phyloP scores from a whole-genome alignment of 30 jellyfish, hydroid and myxozoan species.

The Pelagia noctiluca region DNA sequence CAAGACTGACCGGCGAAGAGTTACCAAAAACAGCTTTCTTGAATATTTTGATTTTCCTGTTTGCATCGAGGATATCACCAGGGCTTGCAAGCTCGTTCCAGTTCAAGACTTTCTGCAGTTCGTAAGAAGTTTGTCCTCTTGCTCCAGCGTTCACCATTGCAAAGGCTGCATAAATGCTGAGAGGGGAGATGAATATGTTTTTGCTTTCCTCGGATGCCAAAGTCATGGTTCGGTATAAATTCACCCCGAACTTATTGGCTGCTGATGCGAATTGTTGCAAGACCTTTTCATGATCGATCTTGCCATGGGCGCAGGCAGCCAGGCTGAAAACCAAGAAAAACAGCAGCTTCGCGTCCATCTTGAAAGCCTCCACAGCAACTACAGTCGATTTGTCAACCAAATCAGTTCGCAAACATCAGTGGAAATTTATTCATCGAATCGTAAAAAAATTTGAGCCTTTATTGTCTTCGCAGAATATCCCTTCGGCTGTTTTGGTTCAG shows the following conservation, averaged over 20 bases:
- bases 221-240: slow-evolving; percentile 44
- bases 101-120: slow-evolving; percentile 50
- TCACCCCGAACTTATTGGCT: slow-evolving; percentile 64
- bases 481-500: neutral
- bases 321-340: neutral
- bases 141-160: slow-evolving; percentile 70
- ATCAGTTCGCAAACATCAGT: too few relatives aligned
- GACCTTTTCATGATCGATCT: neutral
- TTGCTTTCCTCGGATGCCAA: slow-evolving; percentile 46
- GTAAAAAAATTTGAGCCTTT: too few relatives aligned
- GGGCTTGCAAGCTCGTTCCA: slow-evolving; percentile 47
- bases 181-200: slow-evolving; percentile 56
- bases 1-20: slow-evolving; percentile 42
- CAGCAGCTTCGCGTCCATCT: neutral
- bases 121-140: slow-evolving; percentile 60
- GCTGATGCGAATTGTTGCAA: slow-evolving; percentile 44
- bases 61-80: slow-evolving; percentile 26
- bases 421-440: too few relatives aligned
- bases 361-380: neutral
- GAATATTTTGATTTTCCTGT: slow-evolving; percentile 28
- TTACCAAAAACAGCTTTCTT: slow-evolving; percentile 16
- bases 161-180: slow-evolving; percentile 66
- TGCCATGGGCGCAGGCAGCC: neutral
- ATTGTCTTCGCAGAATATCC: too few relatives aligned
- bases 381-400: too few relatives aligned